A percentile compares a stretch with the other conserved stretches of the same genome.
Evolutionary conservation across 2,888 invertebrate species (phyloP).

Genomic region (Geophilus truncorum): DNA sequence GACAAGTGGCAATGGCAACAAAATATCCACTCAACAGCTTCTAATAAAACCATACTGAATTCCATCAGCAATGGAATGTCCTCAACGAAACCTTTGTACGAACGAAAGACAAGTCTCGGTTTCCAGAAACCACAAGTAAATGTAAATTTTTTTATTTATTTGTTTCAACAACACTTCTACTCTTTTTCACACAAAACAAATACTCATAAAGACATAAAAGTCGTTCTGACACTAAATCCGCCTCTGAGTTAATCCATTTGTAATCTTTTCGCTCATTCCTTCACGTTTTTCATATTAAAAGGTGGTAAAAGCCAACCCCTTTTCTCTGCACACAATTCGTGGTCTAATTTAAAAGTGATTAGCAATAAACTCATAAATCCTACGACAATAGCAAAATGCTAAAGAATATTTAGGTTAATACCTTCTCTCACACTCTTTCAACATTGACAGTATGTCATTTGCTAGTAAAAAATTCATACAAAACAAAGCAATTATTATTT

Average conservation of each 20-base stretch:
- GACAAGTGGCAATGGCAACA: no score
- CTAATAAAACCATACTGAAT: no score
- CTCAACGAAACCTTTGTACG: no score
- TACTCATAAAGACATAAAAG: neutral
- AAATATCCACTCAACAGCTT: no score
- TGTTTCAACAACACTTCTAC: no score
- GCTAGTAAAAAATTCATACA: neutral
- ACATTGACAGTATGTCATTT: neutral
- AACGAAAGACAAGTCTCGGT: no score
- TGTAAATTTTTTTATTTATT: no score
- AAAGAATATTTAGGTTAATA: neutral
- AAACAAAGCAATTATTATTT: neutral
- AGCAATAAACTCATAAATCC: slow-evolving; percentile 5
- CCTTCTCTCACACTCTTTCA: neutral
- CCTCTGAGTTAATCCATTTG: neutral
- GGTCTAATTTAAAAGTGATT: neutral
- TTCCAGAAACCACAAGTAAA: no score
- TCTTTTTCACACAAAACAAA: neutral
- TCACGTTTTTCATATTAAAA: neutral
- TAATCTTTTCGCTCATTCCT: neutral
- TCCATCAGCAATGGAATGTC: no score
- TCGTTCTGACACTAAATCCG: neutral
- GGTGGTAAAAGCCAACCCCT: neutral
- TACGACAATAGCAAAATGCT: neutral
- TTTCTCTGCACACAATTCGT: neutral